These are phyloP conservation scores for Anadara kagoshimensis DNA, from an alignment of 1,140 invertebrate genomes.

Conservation along the genomic window DNA sequence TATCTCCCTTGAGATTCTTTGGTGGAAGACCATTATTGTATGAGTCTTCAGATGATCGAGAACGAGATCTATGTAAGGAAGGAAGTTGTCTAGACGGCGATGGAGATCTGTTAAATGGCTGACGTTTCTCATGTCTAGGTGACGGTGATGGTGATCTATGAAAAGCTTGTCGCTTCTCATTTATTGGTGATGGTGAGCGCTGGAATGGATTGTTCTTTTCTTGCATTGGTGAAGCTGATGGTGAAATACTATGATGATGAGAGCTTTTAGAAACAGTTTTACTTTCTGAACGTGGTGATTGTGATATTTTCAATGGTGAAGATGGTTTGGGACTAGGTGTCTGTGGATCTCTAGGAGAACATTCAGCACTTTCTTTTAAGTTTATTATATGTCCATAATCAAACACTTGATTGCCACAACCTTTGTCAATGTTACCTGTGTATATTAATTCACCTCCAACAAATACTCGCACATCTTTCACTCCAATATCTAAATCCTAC, in stretches of 20 bases:
- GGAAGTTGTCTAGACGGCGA: slow-evolving; percentile 22
- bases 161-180: background rate
- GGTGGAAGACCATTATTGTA: slow-evolving; percentile 47
- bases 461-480: slow-evolving; percentile 63
- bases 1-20: no score
- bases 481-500: slow-evolving; percentile 69
- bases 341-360: slow-evolving; percentile 16
- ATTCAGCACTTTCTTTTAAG: slow-evolving; percentile 29
- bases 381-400: slow-evolving; percentile 68
- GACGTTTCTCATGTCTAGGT: slow-evolving; percentile 36
- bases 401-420: slow-evolving; percentile 74
- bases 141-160: slow-evolving; percentile 25
- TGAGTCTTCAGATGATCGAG: slow-evolving; percentile 49
- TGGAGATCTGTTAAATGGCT: slow-evolving; percentile 1
- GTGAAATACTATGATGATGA: background rate
- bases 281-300: slow-evolving; percentile 11
- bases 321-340: slow-evolving; percentile 28
- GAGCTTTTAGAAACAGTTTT: slow-evolving; percentile 16
- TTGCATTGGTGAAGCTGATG: slow-evolving; percentile 8
- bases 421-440: slow-evolving; percentile 70
- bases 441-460: slow-evolving; percentile 64
- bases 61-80: slow-evolving; percentile 22
- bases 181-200: no score
- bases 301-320: slow-evolving; percentile 19
- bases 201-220: no score